Base-by-base conservation (phyloP, 2,113 vertebrate genomes). In the Serranochromis macrocephalus region DNA sequence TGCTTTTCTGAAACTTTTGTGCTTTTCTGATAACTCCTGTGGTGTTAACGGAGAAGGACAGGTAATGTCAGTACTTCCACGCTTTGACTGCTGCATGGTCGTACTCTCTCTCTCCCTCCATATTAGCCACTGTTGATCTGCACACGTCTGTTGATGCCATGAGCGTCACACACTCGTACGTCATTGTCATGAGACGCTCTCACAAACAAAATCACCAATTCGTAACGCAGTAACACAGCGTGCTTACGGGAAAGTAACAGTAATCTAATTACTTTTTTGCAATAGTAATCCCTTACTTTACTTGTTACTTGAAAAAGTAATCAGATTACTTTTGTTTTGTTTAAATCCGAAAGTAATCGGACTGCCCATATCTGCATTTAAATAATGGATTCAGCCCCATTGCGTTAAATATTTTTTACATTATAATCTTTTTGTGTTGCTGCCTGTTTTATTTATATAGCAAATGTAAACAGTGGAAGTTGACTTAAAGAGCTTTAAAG, bases 161-260 rank as follows among this genome's bases (percentile, higher is more conserved):
- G 26, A 4, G 2, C 26, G 5, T 31, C 13, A 3, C 21, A 16
- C 26, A 3, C 14, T 31, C 14, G 5, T 19, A 61, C 16, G 1
- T 33, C 55, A 29, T 5, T 16, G 26, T 58, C 57, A 33, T 33
- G 57, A 33, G 57, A 33, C 5, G 0, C 29, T 1, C 29, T 4
- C 29, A 33, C 29, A 19, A 61, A 61, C 29, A 61, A 61, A 61
- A 33, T 61, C 57, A 19, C 29, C 2, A 10, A 1, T 2, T 61
- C 33, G 57, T 19, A 33, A 33, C 5, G 1, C 26, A 29, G 55
- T 58, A 58, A 58, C 55, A 4, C 57, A 58, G 26, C 8, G 0
- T 17, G 14, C 5, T 61, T 61, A 31, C 0, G 0, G 29, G 0
- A 61, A 33, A 1, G 14, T 61, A 61, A 33, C 29, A 61, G 57